phyloP scores from a whole-genome alignment of 2,113 vertebrate species.

The Mungos mungo region DNA sequence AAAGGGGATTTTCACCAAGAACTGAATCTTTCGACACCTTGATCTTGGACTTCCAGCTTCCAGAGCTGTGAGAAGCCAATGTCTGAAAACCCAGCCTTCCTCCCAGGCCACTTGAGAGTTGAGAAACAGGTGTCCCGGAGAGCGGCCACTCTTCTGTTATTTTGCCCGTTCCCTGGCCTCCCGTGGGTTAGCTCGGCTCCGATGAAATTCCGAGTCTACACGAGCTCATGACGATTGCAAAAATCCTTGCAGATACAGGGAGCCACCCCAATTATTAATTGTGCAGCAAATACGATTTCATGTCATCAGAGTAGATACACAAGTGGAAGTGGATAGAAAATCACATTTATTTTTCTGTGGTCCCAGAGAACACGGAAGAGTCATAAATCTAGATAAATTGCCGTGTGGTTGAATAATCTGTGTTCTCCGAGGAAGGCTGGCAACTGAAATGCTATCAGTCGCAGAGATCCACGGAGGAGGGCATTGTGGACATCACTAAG shows the following conservation, averaged over 20 bases:
- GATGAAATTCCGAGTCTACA: too few species aligned
- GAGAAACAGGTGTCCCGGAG: background rate
- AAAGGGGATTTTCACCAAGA: background rate
- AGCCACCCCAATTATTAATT: background rate
- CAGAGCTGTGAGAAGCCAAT: background rate
- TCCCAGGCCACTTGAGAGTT: background rate
- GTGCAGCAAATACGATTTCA: background rate
- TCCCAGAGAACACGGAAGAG: background rate
- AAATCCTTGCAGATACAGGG: background rate
- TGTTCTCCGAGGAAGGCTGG: background rate
- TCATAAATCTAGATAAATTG: too few species aligned
- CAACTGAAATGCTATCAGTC: background rate
- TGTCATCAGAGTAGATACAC: background rate
- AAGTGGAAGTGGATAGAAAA: background rate
- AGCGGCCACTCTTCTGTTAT: background rate
- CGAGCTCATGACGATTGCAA: background rate
- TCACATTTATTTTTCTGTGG: background rate
- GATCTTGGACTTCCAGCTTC: background rate
- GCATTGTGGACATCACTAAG: background rate
- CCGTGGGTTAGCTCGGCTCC: background rate
- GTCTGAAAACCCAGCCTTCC: too few species aligned
- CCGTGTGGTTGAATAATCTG: background rate
- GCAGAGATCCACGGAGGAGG: background rate
- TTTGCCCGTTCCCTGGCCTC: background rate
- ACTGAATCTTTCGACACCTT: rapidly evolving